A percentile compares a stretch with the other conserved stretches of the same genome.
These are phyloP conservation scores for Lytechinus pictus DNA, from an alignment of 35 echinoderm and acorn worm genomes.

Conservation along the genomic window DNA sequence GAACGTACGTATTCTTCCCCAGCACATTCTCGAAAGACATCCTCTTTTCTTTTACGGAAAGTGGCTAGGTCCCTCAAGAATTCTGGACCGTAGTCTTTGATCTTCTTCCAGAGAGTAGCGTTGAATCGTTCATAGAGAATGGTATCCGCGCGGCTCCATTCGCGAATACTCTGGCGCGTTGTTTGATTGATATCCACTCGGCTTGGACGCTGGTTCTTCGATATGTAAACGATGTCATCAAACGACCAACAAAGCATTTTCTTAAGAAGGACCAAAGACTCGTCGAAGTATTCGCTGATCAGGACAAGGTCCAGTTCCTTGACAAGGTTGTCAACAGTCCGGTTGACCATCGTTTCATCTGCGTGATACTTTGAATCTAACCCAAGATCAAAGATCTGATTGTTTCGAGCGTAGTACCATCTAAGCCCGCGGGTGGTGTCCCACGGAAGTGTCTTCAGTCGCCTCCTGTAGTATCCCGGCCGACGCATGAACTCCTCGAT, in stretches of 20 bases:
- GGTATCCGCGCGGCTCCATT: slow-evolving; percentile 61
- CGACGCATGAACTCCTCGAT: slow-evolving; percentile 53
- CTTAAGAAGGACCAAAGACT: slow-evolving; percentile 67
- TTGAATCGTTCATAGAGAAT: slow-evolving; percentile 85
- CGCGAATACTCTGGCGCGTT: slow-evolving; percentile 38
- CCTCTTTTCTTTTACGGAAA: slow-evolving; percentile 57
- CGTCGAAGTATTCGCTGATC: slow-evolving; percentile 75
- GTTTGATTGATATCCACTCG: neutral
- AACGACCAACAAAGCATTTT: slow-evolving; percentile 71
- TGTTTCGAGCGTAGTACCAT: slow-evolving; percentile 66
- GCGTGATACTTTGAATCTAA: slow-evolving; percentile 58
- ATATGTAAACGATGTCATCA: slow-evolving; percentile 81
- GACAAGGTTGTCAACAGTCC: slow-evolving; percentile 24
- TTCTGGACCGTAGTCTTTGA: slow-evolving; percentile 69
- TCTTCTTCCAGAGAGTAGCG: slow-evolving; percentile 80
- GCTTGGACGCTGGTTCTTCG: slow-evolving; percentile 65
- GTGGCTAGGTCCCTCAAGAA: slow-evolving; percentile 67
- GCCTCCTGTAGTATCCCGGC: slow-evolving; percentile 54
- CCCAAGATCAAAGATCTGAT: slow-evolving; percentile 76
- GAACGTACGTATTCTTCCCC: slow-evolving; percentile 43
- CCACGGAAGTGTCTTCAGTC: slow-evolving; percentile 61
- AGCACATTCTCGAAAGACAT: slow-evolving; percentile 62
- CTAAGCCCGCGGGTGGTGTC: slow-evolving; percentile 56
- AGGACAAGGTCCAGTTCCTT: slow-evolving; percentile 64
- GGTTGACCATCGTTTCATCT: slow-evolving; percentile 27